Evolutionary conservation across 2,113 vertebrate genomes (phyloP), one percentile per base, ranked within the genome.

Genomic region (Ciconia maguari): DNA sequence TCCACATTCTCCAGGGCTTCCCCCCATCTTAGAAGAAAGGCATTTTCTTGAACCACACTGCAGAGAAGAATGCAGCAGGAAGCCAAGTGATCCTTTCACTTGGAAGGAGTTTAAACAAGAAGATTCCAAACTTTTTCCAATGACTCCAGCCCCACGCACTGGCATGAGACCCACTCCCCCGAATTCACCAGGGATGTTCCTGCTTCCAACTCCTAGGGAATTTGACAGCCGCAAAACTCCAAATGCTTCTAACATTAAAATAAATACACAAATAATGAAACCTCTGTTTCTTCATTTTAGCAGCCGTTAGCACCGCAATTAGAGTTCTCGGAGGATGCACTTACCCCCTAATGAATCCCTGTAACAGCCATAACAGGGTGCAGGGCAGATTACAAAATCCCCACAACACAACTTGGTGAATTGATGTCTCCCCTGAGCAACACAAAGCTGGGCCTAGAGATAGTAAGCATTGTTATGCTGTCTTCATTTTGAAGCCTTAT

Each of bases 21-120:
- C 64, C 92, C 58, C 46, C 61, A 80, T 86, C 82, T 87, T 65
- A 69, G 54, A 91, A 95, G 86, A 94, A 94, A 92, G 83, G 85
- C 85, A 92, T 96, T 96, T 96, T 92, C 90, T 92, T 84, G 92
- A 96, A 96, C 92, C 93, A 85, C 89, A 82, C 83, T 84, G 83
- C 65, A 92, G 92, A 90, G 80, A 96, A 96, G 69, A 94, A 97
- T 88, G 96, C 68, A 95, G 89, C 68, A 94, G 66, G 84, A 95
- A 89, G 94, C 94, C 93, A 97, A 91, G 54, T 7, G 2, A 80
- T 66, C 87, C 89, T 91, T 94, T 91, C 91, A 62, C 77, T 95
- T 93, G 87, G 93, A 95, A 95, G 48, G n/a, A 85, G 46, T 92
- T 97, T 85, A 96, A 95, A 95, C 84, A 49, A 93, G 61, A 94